Evolutionary conservation across 2,797 vertebrate genomes (phyloP), one percentile per base, ranked within the genome.

Genomic region (Triplophysa yarkandensis): DNA sequence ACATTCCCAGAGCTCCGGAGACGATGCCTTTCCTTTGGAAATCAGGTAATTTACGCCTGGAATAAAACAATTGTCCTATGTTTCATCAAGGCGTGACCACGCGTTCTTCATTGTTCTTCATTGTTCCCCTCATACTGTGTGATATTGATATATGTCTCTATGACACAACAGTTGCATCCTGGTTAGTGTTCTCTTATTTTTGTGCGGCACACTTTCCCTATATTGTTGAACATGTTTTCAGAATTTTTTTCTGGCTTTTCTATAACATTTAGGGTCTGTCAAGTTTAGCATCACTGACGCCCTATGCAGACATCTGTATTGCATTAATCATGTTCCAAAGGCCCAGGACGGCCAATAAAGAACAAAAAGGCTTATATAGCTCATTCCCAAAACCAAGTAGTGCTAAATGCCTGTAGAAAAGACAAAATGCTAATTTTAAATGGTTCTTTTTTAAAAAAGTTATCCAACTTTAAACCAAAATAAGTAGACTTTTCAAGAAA

Each of bases 31-130:
- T 89, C 86, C 88, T 86, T 83, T 85, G 80, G 82, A 82, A 67
- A 81, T 83, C 83, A 88, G 88, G 88, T 89, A 90, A 87, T 88
- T 84, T 85, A 82, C 82, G 84, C 85, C 79, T 65, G 83, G 85
- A 86, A 79, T 85, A 46, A 87, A 87, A 84, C 77, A 85, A 83
- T 86, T 86, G 87, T 88, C 88, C 86, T 75, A 81, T 69, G 50
- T 82, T 84, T 84, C 85, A 85, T 78, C 77, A 83, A 67, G 85
- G 71, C 72, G 41, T 44, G 52, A 41, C 64, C 67, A 70, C 67
- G 36, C 62, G 81, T 82, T 83, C 82, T 77, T 76, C 73, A 82
- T 74, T 83, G 23, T 82, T 82, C 62, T 76, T 46, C 34, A 19
- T 27, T 52, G 52, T n/a, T 19, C n/a, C n/a, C n/a, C n/a, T n/a